These are phyloP conservation scores for Protomyctophum bolini DNA, from an alignment of 2,113 vertebrate genomes.

Conservation along the genomic window DNA sequence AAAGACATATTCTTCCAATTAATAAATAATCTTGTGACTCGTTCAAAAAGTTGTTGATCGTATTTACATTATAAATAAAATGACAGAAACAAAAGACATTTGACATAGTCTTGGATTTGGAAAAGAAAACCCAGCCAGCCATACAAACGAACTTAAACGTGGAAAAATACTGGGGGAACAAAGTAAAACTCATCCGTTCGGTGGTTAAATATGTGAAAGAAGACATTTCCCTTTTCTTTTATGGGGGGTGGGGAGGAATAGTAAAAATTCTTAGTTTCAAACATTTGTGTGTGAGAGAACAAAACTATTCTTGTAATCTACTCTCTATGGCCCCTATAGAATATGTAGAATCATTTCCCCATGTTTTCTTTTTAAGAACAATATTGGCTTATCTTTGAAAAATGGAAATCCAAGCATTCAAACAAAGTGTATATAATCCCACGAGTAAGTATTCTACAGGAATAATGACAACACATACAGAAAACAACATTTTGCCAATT, in stretches of 20 bases:
- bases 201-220: conserved; percentile 12
- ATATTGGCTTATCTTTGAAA: conserved; percentile 22
- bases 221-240: background rate
- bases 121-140: conserved; percentile 45
- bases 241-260: background rate
- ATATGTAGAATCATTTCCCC: no score
- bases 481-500: conserved; percentile 14
- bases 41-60: conserved; percentile 87
- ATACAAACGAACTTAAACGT: conserved; percentile 20
- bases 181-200: conserved; percentile 23
- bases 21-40: conserved; percentile 97
- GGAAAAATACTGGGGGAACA: background rate
- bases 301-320: no score
- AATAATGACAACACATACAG: conserved; percentile 59
- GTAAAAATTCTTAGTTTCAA: no score
- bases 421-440: conserved; percentile 38
- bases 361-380: no score
- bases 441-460: conserved; percentile 53
- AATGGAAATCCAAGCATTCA: conserved; percentile 50
- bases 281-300: no score
- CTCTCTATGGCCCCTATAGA: no score
- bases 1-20: conserved; percentile 85
- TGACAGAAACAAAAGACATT: conserved; percentile 86
- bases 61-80: conserved; percentile 99
- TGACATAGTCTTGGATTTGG: conserved; percentile 79